Evolutionary conservation across 2,888 invertebrate genomes (phyloP).

Genomic region (Athetis lepigone): DNA sequence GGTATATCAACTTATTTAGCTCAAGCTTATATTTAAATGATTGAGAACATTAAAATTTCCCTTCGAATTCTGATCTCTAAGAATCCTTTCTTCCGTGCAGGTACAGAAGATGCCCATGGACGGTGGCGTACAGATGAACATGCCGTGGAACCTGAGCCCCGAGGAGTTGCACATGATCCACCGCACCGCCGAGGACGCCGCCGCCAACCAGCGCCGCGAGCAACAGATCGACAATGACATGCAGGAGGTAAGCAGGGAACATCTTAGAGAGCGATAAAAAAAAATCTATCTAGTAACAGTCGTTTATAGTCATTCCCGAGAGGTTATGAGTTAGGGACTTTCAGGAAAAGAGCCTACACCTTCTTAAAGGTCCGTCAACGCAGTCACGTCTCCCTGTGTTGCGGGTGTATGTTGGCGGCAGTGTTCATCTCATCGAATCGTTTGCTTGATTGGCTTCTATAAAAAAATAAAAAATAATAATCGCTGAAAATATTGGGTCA

Average conservation of each 20-base stretch:
- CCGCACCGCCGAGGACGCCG: slow-evolving; percentile 84
- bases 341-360: too few relatives aligned
- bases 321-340: too few relatives aligned
- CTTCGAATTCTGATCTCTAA: not conserved
- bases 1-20: slow-evolving; percentile 9
- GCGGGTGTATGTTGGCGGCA: too few relatives aligned
- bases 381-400: too few relatives aligned
- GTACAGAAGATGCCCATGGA: slow-evolving; percentile 85
- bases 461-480: too few relatives aligned
- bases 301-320: too few relatives aligned
- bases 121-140: slow-evolving; percentile 81
- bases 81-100: slow-evolving; percentile 46
- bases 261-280: not conserved
- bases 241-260: slow-evolving; percentile 79
- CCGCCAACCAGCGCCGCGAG: slow-evolving; percentile 77
- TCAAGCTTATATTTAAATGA: not conserved
- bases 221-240: slow-evolving; percentile 87
- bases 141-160: slow-evolving; percentile 86
- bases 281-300: too few relatives aligned
- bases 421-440: too few relatives aligned
- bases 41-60: too few relatives aligned
- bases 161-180: slow-evolving; percentile 86
- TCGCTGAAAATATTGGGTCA: too few relatives aligned
- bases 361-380: too few relatives aligned
- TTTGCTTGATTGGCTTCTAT: too few relatives aligned